Evolutionary conservation across 2,797 vertebrate genomes (phyloP).

Genomic region (Enteromius trimaculatus): DNA sequence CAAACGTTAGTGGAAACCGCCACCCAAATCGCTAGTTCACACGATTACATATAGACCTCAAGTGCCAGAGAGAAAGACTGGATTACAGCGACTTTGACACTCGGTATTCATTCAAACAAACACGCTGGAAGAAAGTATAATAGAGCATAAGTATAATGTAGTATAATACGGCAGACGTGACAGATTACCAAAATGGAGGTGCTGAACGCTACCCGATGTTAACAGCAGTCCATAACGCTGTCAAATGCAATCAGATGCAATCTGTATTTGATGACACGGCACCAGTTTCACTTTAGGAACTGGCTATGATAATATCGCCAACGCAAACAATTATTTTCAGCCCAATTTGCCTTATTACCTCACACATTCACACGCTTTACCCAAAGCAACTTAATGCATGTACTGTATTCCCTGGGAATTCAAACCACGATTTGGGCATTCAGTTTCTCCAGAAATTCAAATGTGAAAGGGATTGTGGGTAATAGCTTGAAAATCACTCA

Average conservation of each 20-base stretch:
- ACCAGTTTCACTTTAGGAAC: neutral
- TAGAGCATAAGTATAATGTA: too few species aligned
- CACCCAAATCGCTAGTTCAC: conserved; percentile 34
- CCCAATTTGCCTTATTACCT: neutral
- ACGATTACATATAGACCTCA: conserved; percentile 17
- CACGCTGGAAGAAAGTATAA: neutral
- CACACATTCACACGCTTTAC: neutral
- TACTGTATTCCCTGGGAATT: neutral
- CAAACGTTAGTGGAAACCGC: conserved; percentile 53
- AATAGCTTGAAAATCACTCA: neutral
- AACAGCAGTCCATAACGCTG: neutral
- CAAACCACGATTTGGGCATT: neutral
- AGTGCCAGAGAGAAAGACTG: neutral
- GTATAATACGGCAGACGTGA: neutral
- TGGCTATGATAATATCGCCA: neutral
- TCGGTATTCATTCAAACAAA: neutral
- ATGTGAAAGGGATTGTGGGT: neutral
- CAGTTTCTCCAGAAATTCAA: neutral
- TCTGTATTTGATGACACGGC: neutral
- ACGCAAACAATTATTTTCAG: neutral
- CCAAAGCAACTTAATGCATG: neutral
- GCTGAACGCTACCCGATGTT: neutral
- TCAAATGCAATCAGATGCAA: conserved; percentile 17
- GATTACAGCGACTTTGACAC: conserved; percentile 16
- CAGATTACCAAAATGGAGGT: neutral